Conservation (phyloP, 53 echinoderm and acorn worm species). For the Glandiceps talaboti region DNA sequence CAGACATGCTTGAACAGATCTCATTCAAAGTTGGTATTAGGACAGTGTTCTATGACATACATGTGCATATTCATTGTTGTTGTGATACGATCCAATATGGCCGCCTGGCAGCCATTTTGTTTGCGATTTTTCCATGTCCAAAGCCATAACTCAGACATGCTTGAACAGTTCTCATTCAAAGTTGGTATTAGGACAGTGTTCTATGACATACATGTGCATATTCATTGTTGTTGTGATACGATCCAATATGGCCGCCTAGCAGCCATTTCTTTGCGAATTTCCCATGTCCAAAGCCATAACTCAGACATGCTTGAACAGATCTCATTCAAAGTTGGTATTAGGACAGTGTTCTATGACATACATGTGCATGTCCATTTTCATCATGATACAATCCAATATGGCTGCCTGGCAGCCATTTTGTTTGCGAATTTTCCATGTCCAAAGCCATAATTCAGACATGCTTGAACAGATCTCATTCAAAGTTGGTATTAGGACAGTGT, state of each 20-base stretch:
- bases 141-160: background rate
- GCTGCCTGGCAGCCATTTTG: background rate
- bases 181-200: background rate
- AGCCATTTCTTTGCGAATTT: background rate
- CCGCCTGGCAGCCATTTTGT: background rate
- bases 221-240: background rate
- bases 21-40: background rate
- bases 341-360: background rate
- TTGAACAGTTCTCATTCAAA: background rate
- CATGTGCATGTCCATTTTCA: background rate
- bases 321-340: background rate
- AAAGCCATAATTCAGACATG: background rate
- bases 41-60: background rate
- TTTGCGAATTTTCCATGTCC: background rate
- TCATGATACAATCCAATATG: background rate
- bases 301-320: background rate
- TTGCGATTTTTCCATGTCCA: background rate
- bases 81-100: background rate
- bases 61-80: background rate
- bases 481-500: background rate
- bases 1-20: background rate
- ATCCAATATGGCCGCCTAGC: background rate
- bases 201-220: background rate
- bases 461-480: background rate
- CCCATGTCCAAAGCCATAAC: background rate